These are phyloP conservation scores for Thunnus albacares DNA, from an alignment of 2,797 vertebrate genomes.

Conservation along the genomic window DNA sequence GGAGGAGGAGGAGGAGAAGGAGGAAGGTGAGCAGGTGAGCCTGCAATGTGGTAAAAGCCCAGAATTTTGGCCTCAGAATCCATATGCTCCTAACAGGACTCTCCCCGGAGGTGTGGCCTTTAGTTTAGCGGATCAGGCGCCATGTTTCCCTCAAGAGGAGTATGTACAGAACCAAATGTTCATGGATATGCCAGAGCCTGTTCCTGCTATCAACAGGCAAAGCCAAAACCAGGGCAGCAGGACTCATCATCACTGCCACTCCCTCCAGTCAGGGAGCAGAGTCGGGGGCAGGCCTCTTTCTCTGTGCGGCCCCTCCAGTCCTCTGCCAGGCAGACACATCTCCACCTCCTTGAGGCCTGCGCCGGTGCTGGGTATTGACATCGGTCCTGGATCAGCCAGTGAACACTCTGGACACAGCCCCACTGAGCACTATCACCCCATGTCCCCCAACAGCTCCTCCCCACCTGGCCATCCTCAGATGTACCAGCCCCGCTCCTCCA, in stretches of 20 bases:
- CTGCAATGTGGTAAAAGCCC: constrained; percentile 74
- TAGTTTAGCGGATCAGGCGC: constrained; percentile 64
- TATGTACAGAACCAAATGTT: constrained; percentile 81
- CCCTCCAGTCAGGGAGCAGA: constrained; percentile 85
- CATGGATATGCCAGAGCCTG: constrained; percentile 82
- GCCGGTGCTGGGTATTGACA: constrained; percentile 79
- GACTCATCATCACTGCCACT: constrained; percentile 91
- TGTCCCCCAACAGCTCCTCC: constrained; percentile 79
- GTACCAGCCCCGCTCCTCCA: constrained; percentile 82
- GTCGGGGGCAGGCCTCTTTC: constrained; percentile 80
- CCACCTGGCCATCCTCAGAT: constrained; percentile 69
- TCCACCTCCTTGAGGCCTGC: constrained; percentile 80
- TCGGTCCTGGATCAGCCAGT: constrained; percentile 63
- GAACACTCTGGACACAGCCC: constrained; percentile 80
- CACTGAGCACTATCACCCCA: constrained; percentile 71
- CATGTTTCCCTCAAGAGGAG: constrained; percentile 81
- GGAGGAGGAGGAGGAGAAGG: constrained; percentile 77
- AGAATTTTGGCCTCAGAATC: constrained; percentile 83
- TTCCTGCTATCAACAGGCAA: constrained; percentile 86
- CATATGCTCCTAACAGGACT: constrained; percentile 85
- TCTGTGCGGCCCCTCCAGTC: constrained; percentile 90
- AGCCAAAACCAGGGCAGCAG: constrained; percentile 90
- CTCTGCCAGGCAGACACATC: constrained; percentile 86
- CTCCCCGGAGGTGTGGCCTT: constrained; percentile 86
- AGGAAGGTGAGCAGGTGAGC: constrained; percentile 79